Base-by-base conservation (phyloP, 2,888 invertebrate genomes). In the Octonoba sinensis region DNA sequence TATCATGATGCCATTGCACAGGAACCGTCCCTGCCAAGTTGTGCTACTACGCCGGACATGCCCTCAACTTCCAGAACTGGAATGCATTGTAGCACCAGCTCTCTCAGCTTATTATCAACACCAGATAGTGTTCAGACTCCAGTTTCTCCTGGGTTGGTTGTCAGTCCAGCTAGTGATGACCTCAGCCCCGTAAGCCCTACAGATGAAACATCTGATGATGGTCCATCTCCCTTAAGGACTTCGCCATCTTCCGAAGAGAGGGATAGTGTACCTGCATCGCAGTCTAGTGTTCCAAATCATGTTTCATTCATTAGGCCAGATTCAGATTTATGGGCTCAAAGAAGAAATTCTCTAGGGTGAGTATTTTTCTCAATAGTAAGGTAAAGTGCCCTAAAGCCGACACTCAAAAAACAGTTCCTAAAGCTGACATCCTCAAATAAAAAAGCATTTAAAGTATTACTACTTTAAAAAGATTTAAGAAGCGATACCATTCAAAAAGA, bases 71-170 rank as follows among this genome's bases (percentile, higher is more conserved):
- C 78, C n/a, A 46, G 77, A 13, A 77, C 77, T 47, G 78, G 78
- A 47, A 82, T 82, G 69, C 75, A 70, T 4, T 75, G 71, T 60
- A 82, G 73, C 47, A 73, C 77, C 0, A 83, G 83, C 54, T 73
- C 73, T 4, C 83, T 78, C 20, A 74, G 73, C 36, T 59, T 83
- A 44, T 36, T 83, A 22, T 83, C 83, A 24, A 83, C 83, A 47
- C 83, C 83, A 36, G 83, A 83, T 65, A 83, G 83, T 70, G 77
- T 78, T 57, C 73, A 69, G 27, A 73, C 83, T 44, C 83, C 83
- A 16, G 77, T 83, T 15, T 74, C 73, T 12, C 83, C 83, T 15
- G 83, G 83, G 8, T 65, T 83, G 47, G 62, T 78, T 27, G 77
- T 83, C 51, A 78, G 77, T 65, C 83, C 83, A 36, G 77, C 77